Evolutionary conservation across 2,113 vertebrate genomes (phyloP), one percentile per base, ranked within the genome.

Genomic region (Ornithorhynchus anatinus): DNA sequence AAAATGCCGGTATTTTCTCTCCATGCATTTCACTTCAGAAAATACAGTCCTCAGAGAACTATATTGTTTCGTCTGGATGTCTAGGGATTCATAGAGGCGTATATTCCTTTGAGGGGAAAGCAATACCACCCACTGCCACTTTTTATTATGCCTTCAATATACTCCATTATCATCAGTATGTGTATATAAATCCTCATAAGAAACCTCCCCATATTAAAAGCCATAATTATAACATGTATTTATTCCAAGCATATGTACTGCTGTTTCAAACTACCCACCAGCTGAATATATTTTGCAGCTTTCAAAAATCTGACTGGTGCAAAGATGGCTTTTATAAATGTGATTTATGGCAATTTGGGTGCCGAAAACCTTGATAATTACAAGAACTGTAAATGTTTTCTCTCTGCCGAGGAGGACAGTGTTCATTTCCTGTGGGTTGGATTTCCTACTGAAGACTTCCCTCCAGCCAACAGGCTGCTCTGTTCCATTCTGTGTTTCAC

Each of bases 181-280:
- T 89, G 86, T 75, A 69, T 67, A 89, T 87, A 86, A 88, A 87
- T 86, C 86, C 88, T 90, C 88, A 54, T 75, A 87, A 87, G 84
- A 87, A 89, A 85, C 62, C 86, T 89, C 82, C 85, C 59, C 70
- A 77, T 83, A 73, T 88, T 70, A 85, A 74, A 79, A 63, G 56
- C 80, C 35, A 78, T 77, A 81, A 75, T 88, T 86, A 59, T 77
- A 80, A 61, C 2, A 36, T 84, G 81, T 78, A 85, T 42, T 37
- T 76, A 45, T 86, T 70, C 74, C 83, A 73, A 90, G 88, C 88
- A 89, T 67, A 81, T 81, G 87, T 38, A 75, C 81, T 88, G 82
- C 68, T 58, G 2, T 82, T 88, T 84, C 51, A 86, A 89, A 86
- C 83, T 80, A 75, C 78, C 65, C 86, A 81, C 68, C 77, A 78